Conservation (phyloP, 2,113 vertebrate species). For the Zapornia atra region DNA sequence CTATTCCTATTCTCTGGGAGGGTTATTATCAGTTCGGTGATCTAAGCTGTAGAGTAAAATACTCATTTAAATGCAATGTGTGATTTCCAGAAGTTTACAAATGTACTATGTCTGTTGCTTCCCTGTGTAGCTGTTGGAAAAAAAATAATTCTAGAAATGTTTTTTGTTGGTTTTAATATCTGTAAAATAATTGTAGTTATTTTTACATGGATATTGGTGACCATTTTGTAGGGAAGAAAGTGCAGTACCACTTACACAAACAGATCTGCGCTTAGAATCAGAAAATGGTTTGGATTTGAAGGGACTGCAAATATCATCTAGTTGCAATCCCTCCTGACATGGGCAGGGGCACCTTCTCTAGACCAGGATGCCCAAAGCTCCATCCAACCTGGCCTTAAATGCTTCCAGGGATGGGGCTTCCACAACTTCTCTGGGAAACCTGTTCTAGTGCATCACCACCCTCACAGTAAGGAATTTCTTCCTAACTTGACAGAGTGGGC, state of each 20-base stretch:
- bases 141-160: not conserved
- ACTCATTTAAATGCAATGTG: not conserved
- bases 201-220: not conserved
- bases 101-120: not conserved
- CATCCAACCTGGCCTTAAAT: too few species aligned
- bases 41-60: not conserved
- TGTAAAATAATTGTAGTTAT: not conserved
- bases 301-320: too few species aligned
- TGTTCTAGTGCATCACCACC: too few species aligned
- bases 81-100: not conserved
- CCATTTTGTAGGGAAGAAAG: not conserved
- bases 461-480: too few species aligned
- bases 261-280: too few species aligned
- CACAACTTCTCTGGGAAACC: too few species aligned
- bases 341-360: too few species aligned
- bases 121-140: not conserved
- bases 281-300: too few species aligned
- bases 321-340: too few species aligned
- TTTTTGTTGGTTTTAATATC: not conserved
- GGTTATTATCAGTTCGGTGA: not conserved
- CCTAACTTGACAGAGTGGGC: not conserved
- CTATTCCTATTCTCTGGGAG: not conserved
- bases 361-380: too few species aligned
- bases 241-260: not conserved
- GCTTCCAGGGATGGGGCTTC: too few species aligned